Evolutionary conservation across 2,113 vertebrate species (phyloP).

Genomic region (Protobothrops flavoviridis): DNA sequence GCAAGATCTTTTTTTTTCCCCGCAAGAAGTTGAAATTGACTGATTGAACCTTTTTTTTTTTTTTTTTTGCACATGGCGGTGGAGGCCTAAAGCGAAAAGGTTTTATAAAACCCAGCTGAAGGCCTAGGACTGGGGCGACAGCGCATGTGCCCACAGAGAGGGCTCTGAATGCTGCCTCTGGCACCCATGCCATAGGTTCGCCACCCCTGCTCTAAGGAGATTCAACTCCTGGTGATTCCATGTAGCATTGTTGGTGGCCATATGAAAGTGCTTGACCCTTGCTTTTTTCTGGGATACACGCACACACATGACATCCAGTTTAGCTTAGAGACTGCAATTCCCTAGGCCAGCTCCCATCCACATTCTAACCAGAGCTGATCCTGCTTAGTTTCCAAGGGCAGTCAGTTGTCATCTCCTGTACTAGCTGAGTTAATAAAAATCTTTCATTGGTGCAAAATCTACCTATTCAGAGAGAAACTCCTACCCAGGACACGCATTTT

Average conservation of each 20-base stretch:
- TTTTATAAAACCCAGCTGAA: no score
- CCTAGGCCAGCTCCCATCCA: background rate
- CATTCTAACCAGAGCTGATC: background rate
- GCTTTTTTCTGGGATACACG: background rate
- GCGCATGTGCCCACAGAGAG: no score
- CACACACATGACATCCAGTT: background rate
- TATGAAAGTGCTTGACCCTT: background rate
- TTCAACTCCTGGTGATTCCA: background rate
- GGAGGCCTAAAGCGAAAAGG: no score
- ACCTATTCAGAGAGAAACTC: background rate
- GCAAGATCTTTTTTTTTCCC: no score
- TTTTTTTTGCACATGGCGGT: no score
- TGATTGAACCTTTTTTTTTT: no score
- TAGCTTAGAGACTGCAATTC: background rate
- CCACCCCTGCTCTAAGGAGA: background rate
- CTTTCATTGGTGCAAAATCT: background rate
- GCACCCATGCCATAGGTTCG: no score
- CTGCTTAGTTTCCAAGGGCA: background rate
- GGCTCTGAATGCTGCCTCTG: no score
- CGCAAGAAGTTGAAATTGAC: no score
- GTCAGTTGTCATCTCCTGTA: no score
- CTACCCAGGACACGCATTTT: background rate
- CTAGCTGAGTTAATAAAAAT: constrained; percentile 35
- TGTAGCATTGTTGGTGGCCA: background rate
- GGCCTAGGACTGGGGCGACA: no score